A percentile compares a stretch with the other conserved stretches of the same genome.
These are phyloP conservation scores for Oncorhynchus kisutch DNA, from an alignment of 2,113 vertebrate genomes.

Conservation along the genomic window DNA sequence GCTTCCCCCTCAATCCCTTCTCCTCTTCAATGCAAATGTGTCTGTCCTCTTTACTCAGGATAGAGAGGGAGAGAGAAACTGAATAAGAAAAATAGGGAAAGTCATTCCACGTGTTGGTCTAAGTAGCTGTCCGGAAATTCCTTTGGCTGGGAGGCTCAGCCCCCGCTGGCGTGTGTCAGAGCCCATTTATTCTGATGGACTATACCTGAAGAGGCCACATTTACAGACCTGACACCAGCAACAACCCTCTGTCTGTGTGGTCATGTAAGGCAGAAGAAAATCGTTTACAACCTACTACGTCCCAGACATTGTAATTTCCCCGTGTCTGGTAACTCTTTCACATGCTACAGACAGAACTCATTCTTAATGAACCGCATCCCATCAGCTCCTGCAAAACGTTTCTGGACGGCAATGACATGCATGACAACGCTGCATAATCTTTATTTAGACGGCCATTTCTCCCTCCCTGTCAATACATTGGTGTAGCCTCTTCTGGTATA, in stretches of 20 bases:
- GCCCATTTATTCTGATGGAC: conserved; percentile 15
- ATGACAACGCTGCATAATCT: not conserved
- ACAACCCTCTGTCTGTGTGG: conserved; percentile 6
- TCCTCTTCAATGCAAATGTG: not conserved
- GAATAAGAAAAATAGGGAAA: no score
- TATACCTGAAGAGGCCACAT: no score
- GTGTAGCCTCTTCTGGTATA: conserved; percentile 46
- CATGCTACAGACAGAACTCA: not conserved
- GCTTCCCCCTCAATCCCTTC: not conserved
- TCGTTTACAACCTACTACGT: no score
- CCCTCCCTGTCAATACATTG: conserved; percentile 46
- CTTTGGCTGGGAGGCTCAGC: not conserved
- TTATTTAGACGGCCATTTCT: not conserved
- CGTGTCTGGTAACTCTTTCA: not conserved
- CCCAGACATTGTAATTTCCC: not conserved
- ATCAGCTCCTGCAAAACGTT: not conserved
- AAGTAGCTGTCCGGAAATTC: not conserved
- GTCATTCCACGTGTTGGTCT: conserved; percentile 19
- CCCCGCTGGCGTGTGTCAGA: conserved; percentile 13
- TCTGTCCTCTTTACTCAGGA: not conserved
- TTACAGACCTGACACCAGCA: no score
- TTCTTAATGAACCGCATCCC: not conserved
- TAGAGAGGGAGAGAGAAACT: not conserved
- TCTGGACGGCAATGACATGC: not conserved
- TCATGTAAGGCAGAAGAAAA: not conserved